Evolutionary conservation across 2,888 invertebrate genomes (phyloP).

Genomic region (Timema podura): DNA sequence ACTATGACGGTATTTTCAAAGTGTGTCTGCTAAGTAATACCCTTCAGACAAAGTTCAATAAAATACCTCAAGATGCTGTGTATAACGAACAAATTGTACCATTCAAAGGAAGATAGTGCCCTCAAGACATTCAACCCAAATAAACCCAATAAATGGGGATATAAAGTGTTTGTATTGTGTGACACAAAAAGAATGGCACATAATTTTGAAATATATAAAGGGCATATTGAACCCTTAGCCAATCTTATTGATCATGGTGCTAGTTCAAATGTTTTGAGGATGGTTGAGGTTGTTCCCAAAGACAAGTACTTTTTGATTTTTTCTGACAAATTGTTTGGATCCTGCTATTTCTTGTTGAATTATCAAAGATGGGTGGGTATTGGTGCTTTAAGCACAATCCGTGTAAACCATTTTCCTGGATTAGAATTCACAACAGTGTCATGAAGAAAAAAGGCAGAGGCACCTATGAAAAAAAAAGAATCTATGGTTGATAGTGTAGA

Average conservation of each 20-base stretch:
- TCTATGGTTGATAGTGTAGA: slow-evolving; percentile 8
- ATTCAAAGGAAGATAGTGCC: slow-evolving; percentile 1
- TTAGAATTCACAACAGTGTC: background rate
- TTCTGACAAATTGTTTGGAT: slow-evolving; percentile 3
- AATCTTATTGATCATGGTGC: background rate
- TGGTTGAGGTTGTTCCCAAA: background rate
- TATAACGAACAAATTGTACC: slow-evolving; percentile 9
- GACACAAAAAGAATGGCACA: background rate
- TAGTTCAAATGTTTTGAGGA: slow-evolving; percentile 1
- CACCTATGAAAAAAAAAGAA: slow-evolving; percentile 15
- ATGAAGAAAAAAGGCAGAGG: slow-evolving; percentile 19
- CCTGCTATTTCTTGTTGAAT: background rate
- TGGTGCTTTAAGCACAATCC: background rate
- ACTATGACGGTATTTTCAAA: background rate
- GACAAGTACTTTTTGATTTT: background rate
- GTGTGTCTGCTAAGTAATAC: background rate
- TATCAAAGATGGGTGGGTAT: background rate
- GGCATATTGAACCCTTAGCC: slow-evolving; percentile 4
- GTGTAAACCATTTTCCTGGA: slow-evolving; percentile 5
- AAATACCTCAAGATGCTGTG: background rate
- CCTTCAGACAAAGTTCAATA: background rate
- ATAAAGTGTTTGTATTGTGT: background rate
- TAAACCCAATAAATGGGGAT: background rate
- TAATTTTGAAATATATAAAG: slow-evolving; percentile 2
- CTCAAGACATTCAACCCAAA: background rate